Percentiles rank a stretch among this genome's conserved stretches.
Evolutionary conservation across 2,888 invertebrate species (phyloP).

Genomic region (Leucophenga maculata): DNA sequence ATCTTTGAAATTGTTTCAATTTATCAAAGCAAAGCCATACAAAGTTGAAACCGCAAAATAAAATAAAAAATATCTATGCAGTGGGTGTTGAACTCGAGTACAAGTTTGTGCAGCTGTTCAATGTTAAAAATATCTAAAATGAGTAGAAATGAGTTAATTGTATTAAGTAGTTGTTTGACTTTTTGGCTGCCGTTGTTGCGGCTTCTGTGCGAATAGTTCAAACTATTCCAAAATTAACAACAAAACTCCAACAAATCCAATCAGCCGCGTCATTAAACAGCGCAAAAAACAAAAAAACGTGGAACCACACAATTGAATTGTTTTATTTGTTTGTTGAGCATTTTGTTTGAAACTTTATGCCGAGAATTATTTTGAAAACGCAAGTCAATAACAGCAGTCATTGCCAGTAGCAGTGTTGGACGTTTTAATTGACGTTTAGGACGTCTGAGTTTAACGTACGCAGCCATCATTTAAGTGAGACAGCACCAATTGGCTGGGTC

Average conservation of each 20-base stretch:
- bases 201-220: conserved; percentile 4
- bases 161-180: conserved; percentile 2
- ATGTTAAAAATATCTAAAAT: too few species aligned
- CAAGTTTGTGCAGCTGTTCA: neutral
- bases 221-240: neutral
- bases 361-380: conserved; percentile 13
- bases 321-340: neutral
- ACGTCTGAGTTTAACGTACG: neutral
- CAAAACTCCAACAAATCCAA: conserved; percentile 4
- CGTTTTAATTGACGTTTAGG: neutral
- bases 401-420: conserved; percentile 13
- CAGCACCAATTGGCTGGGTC: too few species aligned
- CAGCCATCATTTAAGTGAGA: neutral
- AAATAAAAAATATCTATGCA: neutral
- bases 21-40: too few species aligned
- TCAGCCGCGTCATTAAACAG: neutral
- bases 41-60: too few species aligned
- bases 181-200: conserved; percentile 1
- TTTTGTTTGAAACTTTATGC: conserved; percentile 13
- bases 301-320: neutral
- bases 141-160: conserved; percentile 4
- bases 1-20: too few species aligned
- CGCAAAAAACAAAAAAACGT: neutral
- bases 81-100: conserved; percentile 18
- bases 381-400: conserved; percentile 30